These are phyloP conservation scores for Tipula helvola DNA, from an alignment of 2,888 invertebrate genomes.

Conservation along the genomic window DNA sequence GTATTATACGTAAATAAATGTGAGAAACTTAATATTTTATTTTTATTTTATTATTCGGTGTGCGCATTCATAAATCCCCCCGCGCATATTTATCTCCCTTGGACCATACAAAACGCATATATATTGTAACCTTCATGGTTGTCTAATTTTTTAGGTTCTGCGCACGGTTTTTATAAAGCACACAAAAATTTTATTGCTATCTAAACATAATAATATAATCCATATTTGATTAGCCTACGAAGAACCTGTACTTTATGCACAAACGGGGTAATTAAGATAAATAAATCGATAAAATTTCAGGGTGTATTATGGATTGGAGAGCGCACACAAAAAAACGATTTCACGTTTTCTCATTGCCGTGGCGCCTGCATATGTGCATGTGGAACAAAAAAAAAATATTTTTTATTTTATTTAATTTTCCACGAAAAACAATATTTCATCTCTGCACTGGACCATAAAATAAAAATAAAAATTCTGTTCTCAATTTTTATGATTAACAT, in stretches of 20 bases:
- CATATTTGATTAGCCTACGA: background rate
- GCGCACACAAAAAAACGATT: background rate
- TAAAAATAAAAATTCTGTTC: background rate
- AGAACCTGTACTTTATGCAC: background rate
- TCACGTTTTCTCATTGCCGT: background rate
- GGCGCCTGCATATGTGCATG: background rate
- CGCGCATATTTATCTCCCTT: background rate
- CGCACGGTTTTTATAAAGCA: background rate
- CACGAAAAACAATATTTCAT: background rate
- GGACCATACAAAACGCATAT: background rate
- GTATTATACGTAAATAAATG: slow-evolving; percentile 14
- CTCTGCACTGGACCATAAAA: background rate
- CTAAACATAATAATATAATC: background rate
- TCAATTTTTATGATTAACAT: background rate
- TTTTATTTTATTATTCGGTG: background rate
- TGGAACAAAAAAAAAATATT: background rate
- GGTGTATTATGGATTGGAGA: background rate
- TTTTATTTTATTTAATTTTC: background rate
- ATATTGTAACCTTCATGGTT: background rate
- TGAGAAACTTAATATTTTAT: background rate
- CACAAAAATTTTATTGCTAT: background rate
- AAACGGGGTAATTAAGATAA: background rate
- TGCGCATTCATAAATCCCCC: background rate
- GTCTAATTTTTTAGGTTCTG: background rate
- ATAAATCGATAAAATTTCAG: background rate